These are phyloP conservation scores for Theretra japonica DNA, from an alignment of 2,888 invertebrate genomes.

Conservation along the genomic window DNA sequence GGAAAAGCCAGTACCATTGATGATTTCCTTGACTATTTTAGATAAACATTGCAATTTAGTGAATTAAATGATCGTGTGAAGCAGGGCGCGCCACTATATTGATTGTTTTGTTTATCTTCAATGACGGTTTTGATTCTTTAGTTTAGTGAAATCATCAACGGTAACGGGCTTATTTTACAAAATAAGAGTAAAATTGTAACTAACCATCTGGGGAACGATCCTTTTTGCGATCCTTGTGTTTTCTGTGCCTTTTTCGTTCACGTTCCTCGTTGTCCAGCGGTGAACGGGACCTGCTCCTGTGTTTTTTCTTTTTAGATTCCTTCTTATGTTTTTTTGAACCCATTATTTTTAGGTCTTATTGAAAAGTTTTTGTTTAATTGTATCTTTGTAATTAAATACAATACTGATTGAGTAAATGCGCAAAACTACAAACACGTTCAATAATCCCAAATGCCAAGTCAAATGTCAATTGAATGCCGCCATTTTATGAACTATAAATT, in stretches of 20 bases:
- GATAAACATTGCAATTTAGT: background rate
- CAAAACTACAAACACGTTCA: slow-evolving; percentile 2
- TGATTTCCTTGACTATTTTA: slow-evolving; percentile 47
- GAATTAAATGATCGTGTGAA: background rate
- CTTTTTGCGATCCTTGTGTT: slow-evolving; percentile 83
- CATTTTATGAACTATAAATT: background rate
- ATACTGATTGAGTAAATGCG: background rate
- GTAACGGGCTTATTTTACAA: slow-evolving; percentile 53
- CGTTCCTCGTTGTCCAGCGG: slow-evolving; percentile 84
- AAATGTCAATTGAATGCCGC: background rate
- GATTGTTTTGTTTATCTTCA: background rate
- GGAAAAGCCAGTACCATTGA: slow-evolving; percentile 57
- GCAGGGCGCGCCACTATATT: background rate
- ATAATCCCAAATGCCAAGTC: background rate
- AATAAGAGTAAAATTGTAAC: slow-evolving; percentile 51
- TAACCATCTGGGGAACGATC: slow-evolving; percentile 85
- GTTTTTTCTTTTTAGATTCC: slow-evolving; percentile 88
- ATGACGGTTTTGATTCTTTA: background rate
- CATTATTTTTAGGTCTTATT: slow-evolving; percentile 69
- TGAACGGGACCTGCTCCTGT: slow-evolving; percentile 85
- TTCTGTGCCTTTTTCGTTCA: slow-evolving; percentile 79
- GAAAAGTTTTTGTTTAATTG: background rate
- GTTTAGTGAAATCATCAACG: slow-evolving; percentile 58
- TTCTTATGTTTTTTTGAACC: slow-evolving; percentile 90
- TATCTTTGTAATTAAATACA: background rate